phyloP scores from a whole-genome alignment of 1,140 invertebrate species.

The Parapsyche elsis region DNA sequence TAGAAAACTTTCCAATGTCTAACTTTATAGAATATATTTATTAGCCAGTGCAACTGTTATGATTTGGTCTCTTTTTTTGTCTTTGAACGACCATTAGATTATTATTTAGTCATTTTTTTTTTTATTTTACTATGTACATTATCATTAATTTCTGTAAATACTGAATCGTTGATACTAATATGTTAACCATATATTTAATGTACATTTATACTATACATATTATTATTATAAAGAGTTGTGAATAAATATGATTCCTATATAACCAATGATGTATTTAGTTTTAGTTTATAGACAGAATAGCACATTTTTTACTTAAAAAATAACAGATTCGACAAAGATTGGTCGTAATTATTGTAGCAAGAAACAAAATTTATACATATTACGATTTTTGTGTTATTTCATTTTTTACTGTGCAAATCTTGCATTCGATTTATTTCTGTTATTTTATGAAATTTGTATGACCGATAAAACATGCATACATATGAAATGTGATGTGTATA shows the following conservation, averaged over 20 bases:
- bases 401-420: no score
- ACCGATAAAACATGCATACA: background rate
- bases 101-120: conserved; percentile 18
- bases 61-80: conserved; percentile 20
- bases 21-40: background rate
- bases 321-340: background rate
- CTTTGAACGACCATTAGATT: background rate
- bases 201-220: background rate
- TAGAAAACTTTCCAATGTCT: conserved; percentile 11
- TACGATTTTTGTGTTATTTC: background rate
- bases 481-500: background rate
- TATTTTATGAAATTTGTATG: background rate
- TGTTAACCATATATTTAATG: conserved; percentile 26
- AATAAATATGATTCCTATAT: conserved; percentile 46
- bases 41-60: background rate
- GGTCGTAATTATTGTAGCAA: background rate
- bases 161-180: conserved; percentile 27
- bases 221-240: conserved; percentile 43
- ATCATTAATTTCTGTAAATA: background rate
- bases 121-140: background rate
- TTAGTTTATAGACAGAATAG: conserved; percentile 35
- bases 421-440: no score
- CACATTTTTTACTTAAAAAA: conserved; percentile 38
- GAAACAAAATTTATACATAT: background rate
- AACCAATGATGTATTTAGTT: conserved; percentile 45